These are phyloP conservation scores for Andricus grossulariae DNA, from an alignment of 1,140 invertebrate genomes.

Conservation along the genomic window DNA sequence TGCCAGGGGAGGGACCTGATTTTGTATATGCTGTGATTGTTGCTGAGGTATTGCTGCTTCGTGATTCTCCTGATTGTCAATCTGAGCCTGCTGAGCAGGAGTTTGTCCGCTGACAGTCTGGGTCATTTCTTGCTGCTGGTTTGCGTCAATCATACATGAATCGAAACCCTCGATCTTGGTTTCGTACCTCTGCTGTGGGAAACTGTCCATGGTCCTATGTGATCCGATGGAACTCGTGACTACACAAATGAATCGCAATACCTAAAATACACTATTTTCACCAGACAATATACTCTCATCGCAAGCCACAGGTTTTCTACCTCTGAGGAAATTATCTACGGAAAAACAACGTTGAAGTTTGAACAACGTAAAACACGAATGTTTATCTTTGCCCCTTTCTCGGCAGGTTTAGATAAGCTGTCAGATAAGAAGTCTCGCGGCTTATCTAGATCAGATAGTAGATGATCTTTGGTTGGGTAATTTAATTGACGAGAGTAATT, in stretches of 20 bases:
- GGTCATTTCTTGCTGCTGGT: slow-evolving; percentile 60
- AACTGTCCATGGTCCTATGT: slow-evolving; percentile 65
- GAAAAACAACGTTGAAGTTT: not conserved
- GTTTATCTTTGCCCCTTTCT: slow-evolving; percentile 35
- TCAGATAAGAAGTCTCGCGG: slow-evolving; percentile 53
- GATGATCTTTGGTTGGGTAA: slow-evolving; percentile 42
- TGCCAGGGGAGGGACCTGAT: slow-evolving; percentile 60
- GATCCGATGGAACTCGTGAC: not conserved
- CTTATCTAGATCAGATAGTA: slow-evolving; percentile 62
- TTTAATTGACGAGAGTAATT: slow-evolving; percentile 28
- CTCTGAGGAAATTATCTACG: slow-evolving; percentile 35
- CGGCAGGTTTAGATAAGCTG: slow-evolving; percentile 60
- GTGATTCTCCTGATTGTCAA: slow-evolving; percentile 62
- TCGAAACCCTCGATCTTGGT: slow-evolving; percentile 71
- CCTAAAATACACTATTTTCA: slow-evolving; percentile 31
- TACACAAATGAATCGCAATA: not conserved
- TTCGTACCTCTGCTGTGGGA: slow-evolving; percentile 64
- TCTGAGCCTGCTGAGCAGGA: slow-evolving; percentile 45
- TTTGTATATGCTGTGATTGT: slow-evolving; percentile 55
- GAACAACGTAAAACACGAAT: not conserved
- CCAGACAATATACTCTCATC: slow-evolving; percentile 41
- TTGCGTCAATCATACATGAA: slow-evolving; percentile 65
- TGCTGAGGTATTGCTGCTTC: slow-evolving; percentile 46
- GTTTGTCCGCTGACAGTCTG: slow-evolving; percentile 56
- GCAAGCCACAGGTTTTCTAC: slow-evolving; percentile 19